Conservation (phyloP, 2,888 invertebrate species). For the Polylopha cassiicola region DNA sequence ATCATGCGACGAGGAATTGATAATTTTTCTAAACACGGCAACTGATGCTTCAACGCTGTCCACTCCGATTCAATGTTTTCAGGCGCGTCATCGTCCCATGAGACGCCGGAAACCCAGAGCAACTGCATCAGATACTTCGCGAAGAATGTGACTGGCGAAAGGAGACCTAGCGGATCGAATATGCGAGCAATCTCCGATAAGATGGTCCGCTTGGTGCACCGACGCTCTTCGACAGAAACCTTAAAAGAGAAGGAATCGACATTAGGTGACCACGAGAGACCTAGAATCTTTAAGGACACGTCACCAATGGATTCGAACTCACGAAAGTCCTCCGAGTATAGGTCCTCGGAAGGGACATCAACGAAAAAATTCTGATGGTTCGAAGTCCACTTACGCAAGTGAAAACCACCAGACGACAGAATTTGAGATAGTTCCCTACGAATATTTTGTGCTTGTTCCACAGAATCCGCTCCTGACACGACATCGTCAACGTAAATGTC, state of each 20-base stretch:
- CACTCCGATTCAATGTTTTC: background rate
- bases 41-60: background rate
- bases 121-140: too few species aligned
- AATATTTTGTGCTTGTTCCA: background rate
- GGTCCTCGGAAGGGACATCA: background rate
- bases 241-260: background rate
- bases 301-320: background rate
- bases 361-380: background rate
- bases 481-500: slow-evolving; percentile 10
- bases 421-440: background rate
- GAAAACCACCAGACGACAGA: slow-evolving; percentile 1
- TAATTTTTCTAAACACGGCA: background rate
- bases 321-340: background rate
- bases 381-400: background rate
- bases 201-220: slow-evolving; percentile 3
- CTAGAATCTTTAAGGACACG: background rate
- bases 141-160: background rate
- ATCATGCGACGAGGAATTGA: background rate
- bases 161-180: background rate
- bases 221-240: background rate
- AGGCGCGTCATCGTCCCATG: background rate
- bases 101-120: too few species aligned
- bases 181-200: slow-evolving; percentile 1
- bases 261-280: background rate
- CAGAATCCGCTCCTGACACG: background rate